Evolutionary conservation across 2,888 invertebrate species (phyloP), one percentile per base, ranked within the genome.

Genomic region (Salticus scenicus): DNA sequence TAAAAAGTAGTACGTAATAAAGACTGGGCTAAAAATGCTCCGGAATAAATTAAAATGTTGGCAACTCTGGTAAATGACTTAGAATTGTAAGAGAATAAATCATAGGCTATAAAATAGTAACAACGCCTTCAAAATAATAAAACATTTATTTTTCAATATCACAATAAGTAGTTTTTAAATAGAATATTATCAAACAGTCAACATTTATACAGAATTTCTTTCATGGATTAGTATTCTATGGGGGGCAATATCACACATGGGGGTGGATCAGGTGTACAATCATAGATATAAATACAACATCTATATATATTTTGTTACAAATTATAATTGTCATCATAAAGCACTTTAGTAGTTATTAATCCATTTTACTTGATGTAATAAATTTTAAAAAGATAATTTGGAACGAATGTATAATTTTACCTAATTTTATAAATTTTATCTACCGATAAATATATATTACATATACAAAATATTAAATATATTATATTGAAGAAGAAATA

Each of bases 121-220:
- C n/a, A n/a, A n/a, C n/a, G n/a, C n/a, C n/a, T 57, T 57, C 57
- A 57, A 57, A 57, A 57, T 57, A 57, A 57, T 24, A 57, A 20
- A 57, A 57, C 57, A 57, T 57, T 57, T 57, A 57, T 57, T 57
- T 24, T 57, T 57, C 24, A 57, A 24, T 57, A 57, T 57, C 24
- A 57, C 57, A 57, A 57, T 57, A 57, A 57, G 17, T 57, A 57
- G 57, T 24, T 24, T 57, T 57, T 24, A 17, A 24, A 24, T 57
- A 57, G 57, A 57, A 57, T 24, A 24, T 57, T 24, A 24, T 57
- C 24, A 57, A 57, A 57, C 0, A 24, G 20, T 57, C 24, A 57
- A 57, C 57, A 57, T 57, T 57, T 57, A 57, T 12, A 57, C 57
- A 57, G 2, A n/a, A 24, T 4, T 17, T 24, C 24, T 57, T 24